These are phyloP conservation scores for Neofelis nebulosa DNA, from an alignment of 2,113 vertebrate genomes.

Conservation along the genomic window DNA sequence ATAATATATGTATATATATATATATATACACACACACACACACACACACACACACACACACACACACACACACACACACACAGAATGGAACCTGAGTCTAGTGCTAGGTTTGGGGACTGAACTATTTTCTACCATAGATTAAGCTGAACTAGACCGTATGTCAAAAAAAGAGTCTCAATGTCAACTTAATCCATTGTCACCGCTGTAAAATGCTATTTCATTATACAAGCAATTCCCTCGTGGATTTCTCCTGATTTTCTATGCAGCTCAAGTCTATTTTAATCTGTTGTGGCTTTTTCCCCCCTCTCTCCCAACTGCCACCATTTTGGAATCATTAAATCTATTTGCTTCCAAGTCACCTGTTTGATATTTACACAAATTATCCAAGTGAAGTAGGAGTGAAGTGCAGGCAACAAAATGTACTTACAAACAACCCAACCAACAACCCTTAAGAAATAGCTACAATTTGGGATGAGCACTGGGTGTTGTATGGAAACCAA, in stretches of 20 bases:
- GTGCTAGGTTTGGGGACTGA: slow-evolving; percentile 28
- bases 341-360: background rate
- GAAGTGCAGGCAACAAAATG: background rate
- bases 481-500: no score
- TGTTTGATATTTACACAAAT: slow-evolving; percentile 66
- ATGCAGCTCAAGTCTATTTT: slow-evolving; percentile 32
- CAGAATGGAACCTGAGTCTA: background rate
- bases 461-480: background rate
- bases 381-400: background rate
- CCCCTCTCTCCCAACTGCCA: background rate
- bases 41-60: background rate
- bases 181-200: slow-evolving; percentile 71
- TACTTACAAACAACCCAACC: background rate
- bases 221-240: slow-evolving; percentile 57
- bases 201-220: slow-evolving; percentile 68
- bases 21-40: background rate
- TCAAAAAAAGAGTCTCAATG: slow-evolving; percentile 62
- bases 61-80: background rate
- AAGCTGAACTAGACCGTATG: slow-evolving; percentile 61
- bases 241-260: slow-evolving; percentile 39
- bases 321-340: slow-evolving; percentile 34
- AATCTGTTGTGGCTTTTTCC: background rate
- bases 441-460: background rate
- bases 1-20: background rate
- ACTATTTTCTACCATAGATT: slow-evolving; percentile 67